Base-by-base conservation (phyloP, 1,140 invertebrate genomes). In the Akabosia matsudoensis region DNA sequence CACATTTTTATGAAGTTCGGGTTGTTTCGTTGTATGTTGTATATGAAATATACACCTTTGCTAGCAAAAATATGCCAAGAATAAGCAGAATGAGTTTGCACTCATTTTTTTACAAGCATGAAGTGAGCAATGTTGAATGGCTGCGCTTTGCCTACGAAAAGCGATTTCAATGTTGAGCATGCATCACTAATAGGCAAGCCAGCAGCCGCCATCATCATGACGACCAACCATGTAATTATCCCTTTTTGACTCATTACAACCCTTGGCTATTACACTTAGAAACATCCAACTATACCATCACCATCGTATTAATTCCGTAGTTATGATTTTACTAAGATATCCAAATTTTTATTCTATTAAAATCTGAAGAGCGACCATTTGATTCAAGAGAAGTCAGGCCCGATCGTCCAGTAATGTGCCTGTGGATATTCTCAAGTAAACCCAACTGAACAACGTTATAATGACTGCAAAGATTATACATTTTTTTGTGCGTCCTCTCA, bases 181-280 rank as follows among this genome's bases (percentile, higher is more conserved):
- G 37, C 37, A 45, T 10, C 37, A 45, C 18, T 45, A 45, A 45
- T 45, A 45, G 37, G 37, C 37, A 45, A 18, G 37, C 37, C 37
- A 45, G 37, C 37, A 56, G 54, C 54, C 54, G 61, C 61, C 61
- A 67, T 67, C 30, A 67, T 30, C 26, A 67, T 30, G 61, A 67
- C 31, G 61, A 67, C 61, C 61, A 67, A 67, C 61, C 61, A n/a
- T 67, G 61, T 67, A 67, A 67, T 67, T 67, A 67, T 67, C 61
- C 61, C 13, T 45, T 67, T 67, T 67, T 67, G 61, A 67, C 61
- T 67, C 61, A 67, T 67, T 67, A 67, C 31, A 10, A 67, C 61
- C 61, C 31, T 67, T 7, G 61, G 61, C 61, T 28, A 31, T 67
- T 28, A 67, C 30, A 61, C 24, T 13, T 13, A 10, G 10, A n/a